These are phyloP conservation scores for Brachyhypopomus occidentalis DNA, from an alignment of 2,113 vertebrate species.

Conservation along the genomic window DNA sequence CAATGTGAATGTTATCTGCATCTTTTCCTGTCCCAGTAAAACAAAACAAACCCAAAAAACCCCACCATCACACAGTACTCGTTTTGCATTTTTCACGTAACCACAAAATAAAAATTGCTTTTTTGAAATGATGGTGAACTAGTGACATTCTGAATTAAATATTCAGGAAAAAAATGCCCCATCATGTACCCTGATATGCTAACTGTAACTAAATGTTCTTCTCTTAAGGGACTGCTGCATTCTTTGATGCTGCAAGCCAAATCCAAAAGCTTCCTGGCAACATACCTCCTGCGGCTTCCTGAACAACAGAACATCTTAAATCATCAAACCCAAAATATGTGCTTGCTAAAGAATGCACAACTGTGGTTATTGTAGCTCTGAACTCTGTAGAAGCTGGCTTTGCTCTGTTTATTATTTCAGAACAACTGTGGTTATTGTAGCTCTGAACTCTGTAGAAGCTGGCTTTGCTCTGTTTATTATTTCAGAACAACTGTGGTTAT, in stretches of 20 bases:
- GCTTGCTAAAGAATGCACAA: constrained; percentile 35
- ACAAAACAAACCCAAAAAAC: no score
- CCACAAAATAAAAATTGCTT: neutral
- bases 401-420: constrained; percentile 50
- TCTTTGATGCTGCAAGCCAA: neutral
- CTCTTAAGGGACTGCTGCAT: neutral
- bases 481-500: constrained; percentile 46
- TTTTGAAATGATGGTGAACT: no score
- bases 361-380: constrained; percentile 35
- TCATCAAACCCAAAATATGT: constrained; percentile 17
- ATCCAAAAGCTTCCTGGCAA: constrained; percentile 13
- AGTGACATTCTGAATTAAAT: no score
- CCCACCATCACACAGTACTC: no score
- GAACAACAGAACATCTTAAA: constrained; percentile 39
- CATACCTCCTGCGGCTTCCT: constrained; percentile 23
- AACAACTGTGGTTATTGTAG: constrained; percentile 47
- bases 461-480: constrained; percentile 47
- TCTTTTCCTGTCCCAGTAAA: neutral
- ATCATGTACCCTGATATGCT: neutral
- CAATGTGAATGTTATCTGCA: neutral
- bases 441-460: constrained; percentile 33
- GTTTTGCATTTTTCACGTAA: neutral
- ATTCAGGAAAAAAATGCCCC: no score
- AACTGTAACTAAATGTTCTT: neutral
- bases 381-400: constrained; percentile 25